Evolutionary conservation across 2,113 vertebrate species (phyloP), one percentile per base, ranked within the genome.

Genomic region (Engystomops pustulosus): DNA sequence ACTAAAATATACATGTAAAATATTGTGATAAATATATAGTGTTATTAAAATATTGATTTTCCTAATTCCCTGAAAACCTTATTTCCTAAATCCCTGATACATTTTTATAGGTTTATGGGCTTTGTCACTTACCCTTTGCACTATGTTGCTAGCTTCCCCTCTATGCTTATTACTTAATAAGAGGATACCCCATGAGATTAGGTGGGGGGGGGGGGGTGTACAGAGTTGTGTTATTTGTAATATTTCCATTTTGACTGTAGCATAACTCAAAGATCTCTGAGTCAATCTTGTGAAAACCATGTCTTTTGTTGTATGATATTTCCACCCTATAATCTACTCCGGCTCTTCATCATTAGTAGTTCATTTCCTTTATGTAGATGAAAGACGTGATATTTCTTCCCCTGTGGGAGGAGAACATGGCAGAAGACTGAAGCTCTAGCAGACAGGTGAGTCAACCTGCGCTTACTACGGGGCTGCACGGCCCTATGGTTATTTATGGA

Each of bases 361-460:
- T 77, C 20, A 20, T 38, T 53, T 77, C 32, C 74, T 53, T 55
- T 62, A 36, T 36, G 58, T 5, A 77, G 34, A 51, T 53, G 11
- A n/a, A 34, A 76, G 14, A 72, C 30, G 41, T 20, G 18, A 10
- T 25, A 23, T n/a, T 76, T 76, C 47, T 76, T 76, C 49, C 74
- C 51, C 8, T 7, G 74, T 76, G 27, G 74, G 74, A 76, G 74
- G 74, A 23, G 49, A 30, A 62, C 11, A 30, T 36, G 27, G 49
- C 74, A 20, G 25, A 34, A 75, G 45, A 51, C 45, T 76, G 72
- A 53, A 34, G 51, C 8, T 51, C 45, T 53, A 10, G 17, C 20
- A 49, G 74, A 36, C 17, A n/a, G 49, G 47, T 76, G 74, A 76
- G 74, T 76, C 74, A 55, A n/a, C 32, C 30, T 49, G 2, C 8